Percentiles rank a stretch among this genome's conserved stretches.
phyloP scores from a whole-genome alignment of 35 echinoderm and acorn worm genomes.

The Anneissia japonica region DNA sequence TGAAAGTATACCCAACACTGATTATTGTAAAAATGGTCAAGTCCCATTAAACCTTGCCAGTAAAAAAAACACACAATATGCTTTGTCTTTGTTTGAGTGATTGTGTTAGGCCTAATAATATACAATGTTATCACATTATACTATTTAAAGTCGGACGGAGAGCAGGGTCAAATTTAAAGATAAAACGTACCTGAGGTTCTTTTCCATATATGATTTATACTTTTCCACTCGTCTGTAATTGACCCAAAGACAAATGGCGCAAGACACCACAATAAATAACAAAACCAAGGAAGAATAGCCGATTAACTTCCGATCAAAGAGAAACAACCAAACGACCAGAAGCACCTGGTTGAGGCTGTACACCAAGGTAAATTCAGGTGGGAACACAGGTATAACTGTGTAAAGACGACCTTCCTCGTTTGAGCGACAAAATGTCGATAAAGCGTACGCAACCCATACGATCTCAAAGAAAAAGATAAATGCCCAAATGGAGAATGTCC shows the following conservation, averaged over 20 bases:
- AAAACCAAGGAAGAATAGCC: not conserved
- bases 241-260: not conserved
- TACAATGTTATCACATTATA: too few species aligned
- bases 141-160: too few species aligned
- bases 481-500: conserved; percentile 67
- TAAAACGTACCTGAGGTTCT: too few species aligned
- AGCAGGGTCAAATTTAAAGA: too few species aligned
- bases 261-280: not conserved
- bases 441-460: conserved; percentile 35
- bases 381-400: conserved; percentile 9
- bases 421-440: conserved; percentile 36
- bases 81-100: too few species aligned
- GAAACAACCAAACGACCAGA: not conserved
- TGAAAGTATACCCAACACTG: too few species aligned
- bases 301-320: not conserved
- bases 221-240: too few species aligned
- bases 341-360: conserved; percentile 31
- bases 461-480: conserved; percentile 53
- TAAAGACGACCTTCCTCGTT: conserved; percentile 7
- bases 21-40: too few species aligned
- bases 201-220: too few species aligned
- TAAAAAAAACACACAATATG: too few species aligned
- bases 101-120: too few species aligned
- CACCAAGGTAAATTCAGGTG: conserved; percentile 14
- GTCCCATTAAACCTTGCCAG: too few species aligned